These are phyloP conservation scores for Pseudotriccus pelzelni DNA, from an alignment of 2,797 vertebrate genomes.

Conservation along the genomic window DNA sequence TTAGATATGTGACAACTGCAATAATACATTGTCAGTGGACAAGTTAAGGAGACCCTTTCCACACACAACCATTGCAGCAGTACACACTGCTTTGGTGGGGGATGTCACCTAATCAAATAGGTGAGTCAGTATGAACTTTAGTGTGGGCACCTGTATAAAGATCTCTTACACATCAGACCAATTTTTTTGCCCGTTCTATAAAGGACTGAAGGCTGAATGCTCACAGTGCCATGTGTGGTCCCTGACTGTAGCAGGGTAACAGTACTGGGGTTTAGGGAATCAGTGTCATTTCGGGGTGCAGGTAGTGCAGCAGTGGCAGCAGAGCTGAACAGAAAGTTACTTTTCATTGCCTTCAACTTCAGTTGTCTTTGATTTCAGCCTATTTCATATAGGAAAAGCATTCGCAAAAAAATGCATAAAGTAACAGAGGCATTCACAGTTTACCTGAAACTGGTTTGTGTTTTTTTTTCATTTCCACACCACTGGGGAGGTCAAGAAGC, in stretches of 20 bases:
- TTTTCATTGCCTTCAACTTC: background rate
- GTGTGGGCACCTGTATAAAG: background rate
- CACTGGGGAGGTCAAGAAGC: constrained; percentile 68
- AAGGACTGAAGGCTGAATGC: background rate
- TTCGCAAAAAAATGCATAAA: background rate
- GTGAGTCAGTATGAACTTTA: background rate
- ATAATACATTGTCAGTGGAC: background rate
- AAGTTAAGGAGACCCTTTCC: background rate
- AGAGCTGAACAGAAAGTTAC: background rate
- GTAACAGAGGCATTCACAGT: background rate
- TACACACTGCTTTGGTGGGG: background rate
- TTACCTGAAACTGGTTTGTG: background rate
- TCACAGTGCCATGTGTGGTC: background rate
- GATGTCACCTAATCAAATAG: background rate
- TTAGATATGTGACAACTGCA: background rate
- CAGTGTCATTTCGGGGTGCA: background rate
- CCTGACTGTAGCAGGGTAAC: background rate
- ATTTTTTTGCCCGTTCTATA: background rate
- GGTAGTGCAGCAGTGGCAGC: background rate
- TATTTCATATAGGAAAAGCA: background rate
- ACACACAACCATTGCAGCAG: background rate
- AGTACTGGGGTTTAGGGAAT: background rate
- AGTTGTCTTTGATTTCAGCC: background rate
- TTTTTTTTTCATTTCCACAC: background rate
- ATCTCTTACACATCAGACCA: background rate